phyloP scores from a whole-genome alignment of 2,888 invertebrate genomes.

The Liodrosophila aerea region DNA sequence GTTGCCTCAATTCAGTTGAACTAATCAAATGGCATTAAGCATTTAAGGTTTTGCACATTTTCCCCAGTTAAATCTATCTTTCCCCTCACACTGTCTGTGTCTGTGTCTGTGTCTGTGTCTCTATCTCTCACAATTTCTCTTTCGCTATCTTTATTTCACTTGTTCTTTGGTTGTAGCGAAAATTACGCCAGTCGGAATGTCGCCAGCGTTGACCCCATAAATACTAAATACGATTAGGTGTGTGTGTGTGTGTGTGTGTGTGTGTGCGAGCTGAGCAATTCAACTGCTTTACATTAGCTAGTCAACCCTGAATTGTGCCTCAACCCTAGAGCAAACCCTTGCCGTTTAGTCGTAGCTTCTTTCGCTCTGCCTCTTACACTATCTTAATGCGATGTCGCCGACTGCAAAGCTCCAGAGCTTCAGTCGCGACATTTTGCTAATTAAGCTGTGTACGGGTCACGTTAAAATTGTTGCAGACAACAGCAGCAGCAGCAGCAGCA shows the following conservation, averaged over 20 bases:
- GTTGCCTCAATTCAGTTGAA: slow-evolving; percentile 9
- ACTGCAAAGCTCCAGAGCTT: slow-evolving; percentile 23
- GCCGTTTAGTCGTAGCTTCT: neutral
- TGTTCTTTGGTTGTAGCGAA: neutral
- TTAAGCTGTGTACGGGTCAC: slow-evolving; percentile 67
- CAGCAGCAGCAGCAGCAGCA: too few species aligned
- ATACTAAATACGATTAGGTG: slow-evolving; percentile 44
- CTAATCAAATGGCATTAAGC: slow-evolving; percentile 48
- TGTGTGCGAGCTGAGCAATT: slow-evolving; percentile 2
- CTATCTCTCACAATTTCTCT: neutral
- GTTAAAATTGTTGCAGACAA: slow-evolving; percentile 46
- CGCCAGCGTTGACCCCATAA: slow-evolving; percentile 60
- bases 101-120: too few species aligned
- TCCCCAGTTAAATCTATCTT: too few species aligned
- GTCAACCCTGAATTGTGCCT: slow-evolving; percentile 15
- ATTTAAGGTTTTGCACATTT: slow-evolving; percentile 19
- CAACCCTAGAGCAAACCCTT: slow-evolving; percentile 14
- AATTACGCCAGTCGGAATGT: slow-evolving; percentile 10
- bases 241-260: slow-evolving; percentile 5
- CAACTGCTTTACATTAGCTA: slow-evolving; percentile 23
- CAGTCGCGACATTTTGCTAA: slow-evolving; percentile 71
- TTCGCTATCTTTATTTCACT: neutral
- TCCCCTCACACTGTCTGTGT: neutral
- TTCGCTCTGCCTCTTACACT: slow-evolving; percentile 14
- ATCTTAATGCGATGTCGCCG: slow-evolving; percentile 58